Conservation (phyloP, 2,797 vertebrate genomes). For the Harpagifer antarcticus region DNA sequence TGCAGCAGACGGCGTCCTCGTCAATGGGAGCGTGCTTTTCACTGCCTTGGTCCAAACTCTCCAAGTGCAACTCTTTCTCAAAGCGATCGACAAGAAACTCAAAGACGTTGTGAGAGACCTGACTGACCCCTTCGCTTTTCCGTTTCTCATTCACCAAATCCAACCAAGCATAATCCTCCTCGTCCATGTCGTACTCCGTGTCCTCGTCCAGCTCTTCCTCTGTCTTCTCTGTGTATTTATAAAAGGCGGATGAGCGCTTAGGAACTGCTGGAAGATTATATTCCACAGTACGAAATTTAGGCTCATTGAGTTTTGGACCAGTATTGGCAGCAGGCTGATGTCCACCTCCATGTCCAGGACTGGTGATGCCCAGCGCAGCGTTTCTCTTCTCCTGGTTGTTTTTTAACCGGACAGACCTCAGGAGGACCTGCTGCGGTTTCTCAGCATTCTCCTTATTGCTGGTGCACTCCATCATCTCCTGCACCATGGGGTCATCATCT, state of each 20-base stretch:
- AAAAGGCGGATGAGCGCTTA: slow-evolving; percentile 88
- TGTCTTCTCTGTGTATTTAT: slow-evolving; percentile 92
- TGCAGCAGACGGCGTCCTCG: slow-evolving; percentile 96
- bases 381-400: slow-evolving; percentile 93
- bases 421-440: slow-evolving; percentile 87
- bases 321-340: slow-evolving; percentile 35
- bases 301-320: slow-evolving; percentile 89
- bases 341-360: slow-evolving; percentile 66
- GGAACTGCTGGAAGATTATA: slow-evolving; percentile 95
- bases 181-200: slow-evolving; percentile 99
- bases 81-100: slow-evolving; percentile 98
- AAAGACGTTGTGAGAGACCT: slow-evolving; percentile 94
- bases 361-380: slow-evolving; percentile 76
- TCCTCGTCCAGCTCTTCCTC: slow-evolving; percentile 96
- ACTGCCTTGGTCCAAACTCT: slow-evolving; percentile 89
- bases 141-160: slow-evolving; percentile 95
- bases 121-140: slow-evolving; percentile 90
- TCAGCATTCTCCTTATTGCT: slow-evolving; percentile 99
- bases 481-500: slow-evolving; percentile 93
- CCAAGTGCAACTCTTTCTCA: slow-evolving; percentile 94
- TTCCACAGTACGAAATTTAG: slow-evolving; percentile 93
- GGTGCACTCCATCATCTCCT: slow-evolving; percentile 96
- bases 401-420: slow-evolving; percentile 91
- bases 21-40: slow-evolving; percentile 92
- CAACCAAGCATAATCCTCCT: slow-evolving; percentile 97